A percentile compares a stretch with the other conserved stretches of the same genome.
phyloP scores from a whole-genome alignment of 2,113 vertebrate genomes.

The Thalassoma bifasciatum region DNA sequence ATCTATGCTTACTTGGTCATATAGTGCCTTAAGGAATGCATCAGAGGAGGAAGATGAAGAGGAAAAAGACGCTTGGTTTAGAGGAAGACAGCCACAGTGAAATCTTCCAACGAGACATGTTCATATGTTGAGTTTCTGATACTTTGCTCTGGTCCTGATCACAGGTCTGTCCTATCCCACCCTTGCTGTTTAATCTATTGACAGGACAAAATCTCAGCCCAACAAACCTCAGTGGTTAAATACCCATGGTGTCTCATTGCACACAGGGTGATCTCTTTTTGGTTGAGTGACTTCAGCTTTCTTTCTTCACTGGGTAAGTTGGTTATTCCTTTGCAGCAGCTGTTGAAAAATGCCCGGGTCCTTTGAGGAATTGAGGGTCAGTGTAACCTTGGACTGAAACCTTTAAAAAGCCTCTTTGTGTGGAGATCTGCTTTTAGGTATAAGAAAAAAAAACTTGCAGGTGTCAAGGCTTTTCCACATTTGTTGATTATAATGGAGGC shows the following conservation, averaged over 20 bases:
- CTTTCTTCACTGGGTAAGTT: neutral
- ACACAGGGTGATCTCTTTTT: no score
- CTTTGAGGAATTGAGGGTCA: slow-evolving; percentile 55
- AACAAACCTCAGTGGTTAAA: no score
- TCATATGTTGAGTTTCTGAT: no score
- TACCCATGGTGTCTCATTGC: no score
- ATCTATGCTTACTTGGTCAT: slow-evolving; percentile 29
- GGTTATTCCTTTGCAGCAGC: slow-evolving; percentile 37
- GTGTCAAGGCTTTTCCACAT: slow-evolving; percentile 46
- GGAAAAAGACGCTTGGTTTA: neutral
- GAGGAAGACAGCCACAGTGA: neutral
- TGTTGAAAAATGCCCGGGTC: slow-evolving; percentile 25
- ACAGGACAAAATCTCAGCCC: no score
- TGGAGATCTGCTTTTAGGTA: slow-evolving; percentile 57
- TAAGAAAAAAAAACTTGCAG: slow-evolving; percentile 30
- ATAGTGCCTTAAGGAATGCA: slow-evolving; percentile 15
- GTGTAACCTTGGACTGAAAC: slow-evolving; percentile 59
- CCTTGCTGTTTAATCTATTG: no score
- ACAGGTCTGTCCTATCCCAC: no score
- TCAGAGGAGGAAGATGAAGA: slow-evolving; percentile 1
- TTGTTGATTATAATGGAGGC: slow-evolving; percentile 67
- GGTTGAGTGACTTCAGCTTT: no score
- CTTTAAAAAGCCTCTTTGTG: slow-evolving; percentile 48
- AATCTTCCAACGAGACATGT: no score
- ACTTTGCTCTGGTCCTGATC: no score